A percentile compares a stretch with the other conserved stretches of the same genome.
Conservation (phyloP, 2,113 vertebrate species). For the Grantiella picta region DNA sequence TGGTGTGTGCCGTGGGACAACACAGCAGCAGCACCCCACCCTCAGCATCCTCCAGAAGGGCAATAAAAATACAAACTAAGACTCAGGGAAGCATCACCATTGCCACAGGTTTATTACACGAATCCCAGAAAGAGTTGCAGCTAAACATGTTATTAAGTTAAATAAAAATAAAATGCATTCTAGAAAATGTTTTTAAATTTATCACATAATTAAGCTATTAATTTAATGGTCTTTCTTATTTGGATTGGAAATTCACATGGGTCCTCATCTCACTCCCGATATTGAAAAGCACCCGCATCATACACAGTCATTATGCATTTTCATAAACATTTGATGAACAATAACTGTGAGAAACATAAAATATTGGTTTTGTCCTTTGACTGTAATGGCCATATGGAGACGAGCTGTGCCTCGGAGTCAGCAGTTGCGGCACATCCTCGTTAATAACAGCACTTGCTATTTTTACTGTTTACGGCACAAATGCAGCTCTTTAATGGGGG, state of each 20-base stretch:
- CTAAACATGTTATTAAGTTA: neutral
- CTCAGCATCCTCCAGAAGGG: neutral
- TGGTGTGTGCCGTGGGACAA: accelerated
- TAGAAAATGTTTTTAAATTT: neutral
- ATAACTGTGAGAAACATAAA: slow-evolving; percentile 47
- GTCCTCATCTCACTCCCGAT: neutral
- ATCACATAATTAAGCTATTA: slow-evolving; percentile 33
- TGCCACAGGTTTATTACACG: neutral
- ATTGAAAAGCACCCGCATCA: neutral
- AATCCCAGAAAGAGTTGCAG: neutral
- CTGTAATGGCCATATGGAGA: slow-evolving; percentile 34
- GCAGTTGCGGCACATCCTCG: neutral
- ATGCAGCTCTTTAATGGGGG: neutral
- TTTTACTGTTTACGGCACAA: slow-evolving; percentile 46
- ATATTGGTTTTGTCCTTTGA: slow-evolving; percentile 28
- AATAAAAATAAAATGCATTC: slow-evolving; percentile 8
- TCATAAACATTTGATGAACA: slow-evolving; percentile 48
- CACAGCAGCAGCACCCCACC: neutral
- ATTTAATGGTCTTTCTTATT: slow-evolving; percentile 23
- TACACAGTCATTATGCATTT: neutral
- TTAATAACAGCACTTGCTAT: slow-evolving; percentile 10
- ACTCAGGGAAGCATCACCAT: neutral
- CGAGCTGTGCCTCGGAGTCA: neutral
- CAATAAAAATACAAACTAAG: neutral
- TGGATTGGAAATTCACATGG: neutral